Evolutionary conservation across 1,140 invertebrate species (phyloP), one percentile per base, ranked within the genome.

Genomic region (Drosophila pruinosa): DNA sequence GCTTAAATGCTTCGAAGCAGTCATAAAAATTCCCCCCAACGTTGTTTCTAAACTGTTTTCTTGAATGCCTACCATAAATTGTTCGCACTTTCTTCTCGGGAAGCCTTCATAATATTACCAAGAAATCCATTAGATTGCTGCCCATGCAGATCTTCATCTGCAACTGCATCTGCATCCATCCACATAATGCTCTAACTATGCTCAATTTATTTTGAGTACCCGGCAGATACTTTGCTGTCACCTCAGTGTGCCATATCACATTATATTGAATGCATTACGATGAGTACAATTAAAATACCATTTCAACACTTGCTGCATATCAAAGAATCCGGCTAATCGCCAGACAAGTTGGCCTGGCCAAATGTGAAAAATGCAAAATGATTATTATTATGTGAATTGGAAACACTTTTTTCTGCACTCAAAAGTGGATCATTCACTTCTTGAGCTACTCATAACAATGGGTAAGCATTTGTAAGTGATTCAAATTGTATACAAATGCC

Each of bases 41-140:
- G 24, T 54, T 54, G 10, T 17, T 28, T 28, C 31, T 28, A 50
- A 45, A 53, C 64, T 34, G n/a, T 69, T 63, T 64, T 41, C 34
- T 50, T 57, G 56, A 34, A 71, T 57, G 56, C 64, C 74, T 56
- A n/a, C 72, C 65, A 78, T 81, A 76, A 81, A 81, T 73, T 73
- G 38, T 76, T 86, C 50, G 63, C 80, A 79, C 80, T 76, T 69
- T 69, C 75, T 83, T 83, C 71, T 15, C 54, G 68, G 41, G 43
- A 74, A 77, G 57, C 54, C 38, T 10, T 7, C 19, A 43, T 43
- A 21, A 12, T 24, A 38, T 43, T 78, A 67, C 79, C 36, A 26
- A 50, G 78, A 74, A 82, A 61, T 47, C 24, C 31, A 36, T 53
- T n/a, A 8, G 22, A 48, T 28, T 19, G 24, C 22, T 48, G 12